Conservation (phyloP, 2,888 invertebrate species). For the Cryptosula pallasiana region DNA sequence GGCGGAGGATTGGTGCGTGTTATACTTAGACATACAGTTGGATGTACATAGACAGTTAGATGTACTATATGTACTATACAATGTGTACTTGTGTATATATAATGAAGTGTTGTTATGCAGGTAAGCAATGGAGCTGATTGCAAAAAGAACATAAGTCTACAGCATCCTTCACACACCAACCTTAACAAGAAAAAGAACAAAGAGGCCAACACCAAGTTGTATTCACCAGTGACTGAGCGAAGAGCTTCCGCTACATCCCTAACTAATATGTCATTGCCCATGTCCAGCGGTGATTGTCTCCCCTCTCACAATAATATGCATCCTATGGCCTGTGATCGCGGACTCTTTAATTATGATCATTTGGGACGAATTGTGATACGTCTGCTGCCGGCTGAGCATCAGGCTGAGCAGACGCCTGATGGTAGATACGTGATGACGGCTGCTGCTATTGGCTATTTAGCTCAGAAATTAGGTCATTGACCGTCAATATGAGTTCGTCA, state of each 20-base stretch:
- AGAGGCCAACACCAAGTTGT: neutral
- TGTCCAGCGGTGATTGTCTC: neutral
- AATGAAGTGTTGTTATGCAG: neutral
- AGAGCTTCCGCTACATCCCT: no score
- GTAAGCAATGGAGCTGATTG: neutral
- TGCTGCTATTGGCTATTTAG: slow-evolving; percentile 17
- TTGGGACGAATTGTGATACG: neutral
- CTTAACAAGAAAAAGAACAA: slow-evolving; percentile 20
- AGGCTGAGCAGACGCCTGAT: neutral
- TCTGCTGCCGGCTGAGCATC: slow-evolving; percentile 6
- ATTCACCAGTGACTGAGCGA: neutral
- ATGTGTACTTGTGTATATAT: neutral
- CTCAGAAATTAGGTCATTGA: slow-evolving; percentile 13
- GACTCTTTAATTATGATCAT: neutral
- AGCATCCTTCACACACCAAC: neutral
- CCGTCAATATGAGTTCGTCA: neutral
- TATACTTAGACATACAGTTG: neutral
- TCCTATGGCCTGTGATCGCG: neutral
- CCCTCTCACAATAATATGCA: neutral
- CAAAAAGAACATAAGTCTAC: neutral
- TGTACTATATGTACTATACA: neutral
- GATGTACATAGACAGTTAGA: neutral
- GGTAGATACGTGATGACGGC: slow-evolving; percentile 18
- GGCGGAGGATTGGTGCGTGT: slow-evolving; percentile 8
- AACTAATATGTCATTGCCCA: no score